Percentiles rank a stretch among this genome's conserved stretches.
Conservation (phyloP, 2,797 vertebrate species). For the Xerus rutilus region DNA sequence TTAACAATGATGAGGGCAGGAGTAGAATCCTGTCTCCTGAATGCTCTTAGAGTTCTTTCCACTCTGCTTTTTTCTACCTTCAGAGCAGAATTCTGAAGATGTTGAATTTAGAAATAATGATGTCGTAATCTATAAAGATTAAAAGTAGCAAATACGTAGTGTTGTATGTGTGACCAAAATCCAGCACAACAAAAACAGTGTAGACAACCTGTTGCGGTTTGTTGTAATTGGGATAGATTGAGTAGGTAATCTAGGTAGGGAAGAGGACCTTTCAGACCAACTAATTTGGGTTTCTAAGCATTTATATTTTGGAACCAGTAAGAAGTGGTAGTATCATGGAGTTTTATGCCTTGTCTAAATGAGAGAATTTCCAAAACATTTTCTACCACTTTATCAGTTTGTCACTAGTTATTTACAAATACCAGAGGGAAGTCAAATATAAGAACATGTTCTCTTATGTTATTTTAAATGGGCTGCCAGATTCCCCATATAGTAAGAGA, state of each 20-base stretch:
- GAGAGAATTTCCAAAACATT: slow-evolving; percentile 27
- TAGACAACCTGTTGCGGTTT: background rate
- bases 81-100: background rate
- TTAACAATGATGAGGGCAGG: background rate
- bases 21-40: background rate
- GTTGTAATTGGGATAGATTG: background rate
- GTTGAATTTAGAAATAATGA: background rate
- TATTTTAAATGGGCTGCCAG: background rate
- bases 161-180: background rate
- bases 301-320: background rate
- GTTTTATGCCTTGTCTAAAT: background rate
- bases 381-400: background rate
- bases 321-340: background rate
- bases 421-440: background rate
- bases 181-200: background rate
- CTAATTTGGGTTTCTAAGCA: background rate
- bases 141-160: background rate
- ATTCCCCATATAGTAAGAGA: background rate
- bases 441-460: background rate
- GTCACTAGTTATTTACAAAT: background rate
- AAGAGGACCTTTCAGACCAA: background rate
- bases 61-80: background rate
- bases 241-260: background rate
- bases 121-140: background rate
- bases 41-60: background rate